These are phyloP conservation scores for Deroptyus accipitrinus DNA, from an alignment of 2,113 vertebrate species.

Conservation along the genomic window DNA sequence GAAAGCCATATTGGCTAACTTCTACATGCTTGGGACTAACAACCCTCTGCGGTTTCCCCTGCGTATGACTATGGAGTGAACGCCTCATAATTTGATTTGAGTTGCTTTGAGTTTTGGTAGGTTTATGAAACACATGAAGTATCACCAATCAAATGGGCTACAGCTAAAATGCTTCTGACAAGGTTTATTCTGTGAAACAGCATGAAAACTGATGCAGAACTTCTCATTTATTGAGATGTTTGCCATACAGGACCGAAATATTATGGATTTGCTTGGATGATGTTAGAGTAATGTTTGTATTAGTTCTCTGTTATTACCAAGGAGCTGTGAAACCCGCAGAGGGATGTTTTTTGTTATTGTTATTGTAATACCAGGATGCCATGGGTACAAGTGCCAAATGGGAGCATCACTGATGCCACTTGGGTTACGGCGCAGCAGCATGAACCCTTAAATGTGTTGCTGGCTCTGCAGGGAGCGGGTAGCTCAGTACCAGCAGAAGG, in stretches of 20 bases:
- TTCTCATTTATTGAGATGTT: not conserved
- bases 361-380: not conserved
- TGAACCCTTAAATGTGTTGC: fast-evolving
- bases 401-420: fast-evolving
- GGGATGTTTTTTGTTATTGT: not conserved
- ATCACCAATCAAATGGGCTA: not conserved
- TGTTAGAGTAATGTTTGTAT: not conserved
- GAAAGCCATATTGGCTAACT: not conserved
- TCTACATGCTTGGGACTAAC: not conserved
- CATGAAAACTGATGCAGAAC: not conserved
- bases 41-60: not conserved
- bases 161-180: not conserved
- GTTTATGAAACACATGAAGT: not conserved
- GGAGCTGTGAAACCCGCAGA: not conserved
- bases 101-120: not conserved
- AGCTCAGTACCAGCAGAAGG: not conserved
- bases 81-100: not conserved
- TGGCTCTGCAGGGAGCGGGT: fast-evolving
- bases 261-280: not conserved
- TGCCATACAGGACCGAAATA: not conserved
- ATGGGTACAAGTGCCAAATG: not conserved
- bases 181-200: not conserved
- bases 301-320: not conserved
- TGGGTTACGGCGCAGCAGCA: fast-evolving
- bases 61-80: not conserved